phyloP scores from a whole-genome alignment of 2,888 invertebrate species.

The Loripinus fragilis region DNA sequence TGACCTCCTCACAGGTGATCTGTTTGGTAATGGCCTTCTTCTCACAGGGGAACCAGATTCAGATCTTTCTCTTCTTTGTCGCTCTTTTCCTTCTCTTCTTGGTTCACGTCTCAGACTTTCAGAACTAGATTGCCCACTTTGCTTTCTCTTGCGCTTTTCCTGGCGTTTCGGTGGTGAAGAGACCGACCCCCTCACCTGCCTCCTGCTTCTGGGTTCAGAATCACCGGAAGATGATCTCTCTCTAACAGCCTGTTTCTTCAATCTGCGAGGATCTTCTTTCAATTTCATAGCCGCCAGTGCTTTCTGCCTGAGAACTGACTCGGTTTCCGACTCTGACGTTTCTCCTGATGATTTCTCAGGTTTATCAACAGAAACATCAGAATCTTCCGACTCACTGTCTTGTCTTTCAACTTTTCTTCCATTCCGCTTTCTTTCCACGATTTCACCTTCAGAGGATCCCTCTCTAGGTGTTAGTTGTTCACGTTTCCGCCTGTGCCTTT shows the following conservation, averaged over 20 bases:
- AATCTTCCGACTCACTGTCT: constrained; percentile 26
- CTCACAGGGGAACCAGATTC: constrained; percentile 7
- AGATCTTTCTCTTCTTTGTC: constrained; percentile 21
- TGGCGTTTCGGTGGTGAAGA: constrained; percentile 15
- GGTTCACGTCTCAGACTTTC: constrained; percentile 22
- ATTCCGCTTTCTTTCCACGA: neutral
- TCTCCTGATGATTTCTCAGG: constrained; percentile 28
- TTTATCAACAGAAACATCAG: constrained; percentile 50
- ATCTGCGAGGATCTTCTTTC: constrained; percentile 8
- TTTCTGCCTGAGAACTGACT: constrained; percentile 50
- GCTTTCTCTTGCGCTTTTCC: constrained; percentile 35
- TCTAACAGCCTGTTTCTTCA: neutral
- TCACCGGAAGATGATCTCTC: neutral
- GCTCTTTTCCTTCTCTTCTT: constrained; percentile 14
- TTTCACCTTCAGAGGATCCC: constrained; percentile 39
- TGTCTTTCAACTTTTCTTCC: constrained; percentile 34
- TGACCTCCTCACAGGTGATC: constrained; percentile 23
- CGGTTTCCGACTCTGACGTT: constrained; percentile 48
- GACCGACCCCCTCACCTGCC: neutral
- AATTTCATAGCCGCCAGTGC: constrained; percentile 38
- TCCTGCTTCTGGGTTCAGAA: constrained; percentile 19
- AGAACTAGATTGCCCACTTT: constrained; percentile 33
- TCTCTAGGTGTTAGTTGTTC: constrained; percentile 17
- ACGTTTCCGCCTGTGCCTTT: constrained; percentile 24
- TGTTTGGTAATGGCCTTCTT: constrained; percentile 2